Base-by-base conservation (phyloP, 2,888 invertebrate genomes). In the Drosophila nigricruria region DNA sequence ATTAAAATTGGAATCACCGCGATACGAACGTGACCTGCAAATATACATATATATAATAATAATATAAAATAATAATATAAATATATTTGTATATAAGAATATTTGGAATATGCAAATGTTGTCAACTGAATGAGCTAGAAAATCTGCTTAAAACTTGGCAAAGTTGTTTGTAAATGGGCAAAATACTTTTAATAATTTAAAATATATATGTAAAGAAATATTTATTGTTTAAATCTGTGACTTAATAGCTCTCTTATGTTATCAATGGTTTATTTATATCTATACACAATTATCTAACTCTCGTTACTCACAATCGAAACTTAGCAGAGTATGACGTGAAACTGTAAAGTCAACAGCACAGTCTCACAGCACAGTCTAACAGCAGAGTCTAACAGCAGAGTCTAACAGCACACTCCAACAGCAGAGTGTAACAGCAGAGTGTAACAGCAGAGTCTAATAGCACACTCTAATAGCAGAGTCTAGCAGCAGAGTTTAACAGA, bases 1-100 rank as follows among this genome's bases (percentile, higher is more conserved):
- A 89, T 96, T 96, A 91, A 97, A 96, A 89, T 96, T 95, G 72
- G 96, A 95, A 84, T 95, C 94, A 72, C 96, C 96, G 77, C 95
- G 94, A 92, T 96, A 96, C 73, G 94, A 94, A 58, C 94, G 94
- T 75, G 95, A 95, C 93, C 93, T 93, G 86, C 43, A 67, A 71
- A 54, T 30, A 56, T 25, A 66, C 53, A 34, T 16, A 50, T 38
- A 42, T 36, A 32, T 36, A 34, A n/a, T n/a, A 38, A 56, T 40
- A 54, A 47, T 43, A 64, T 58, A 16, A 27, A 47, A 76, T 36
- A 53, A 8, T 36, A 23, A 30, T 42, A 30, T 30, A 56, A 20
- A 56, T 54, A 3, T 12, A 23, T 20, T 36, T 47, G 34, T 53
- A 25, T 32, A 23, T 2, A 23, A 1, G 32, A 9, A 25, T 42